Evolutionary conservation across 2,797 vertebrate genomes (phyloP).

Genomic region (Galagoides demidoff): DNA sequence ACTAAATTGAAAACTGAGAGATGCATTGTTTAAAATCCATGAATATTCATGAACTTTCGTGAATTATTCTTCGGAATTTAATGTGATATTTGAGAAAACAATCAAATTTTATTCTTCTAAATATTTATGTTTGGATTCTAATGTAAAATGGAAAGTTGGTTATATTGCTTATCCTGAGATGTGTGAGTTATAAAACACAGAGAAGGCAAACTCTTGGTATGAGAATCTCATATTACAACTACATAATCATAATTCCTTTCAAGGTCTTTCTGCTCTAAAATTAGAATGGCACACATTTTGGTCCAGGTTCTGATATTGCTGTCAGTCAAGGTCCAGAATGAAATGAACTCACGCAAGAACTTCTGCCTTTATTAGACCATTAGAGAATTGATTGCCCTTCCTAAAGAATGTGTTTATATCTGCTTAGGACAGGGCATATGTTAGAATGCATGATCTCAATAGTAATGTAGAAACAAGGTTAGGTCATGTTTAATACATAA

Average conservation of each 20-base stretch:
- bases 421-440: not conserved
- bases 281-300: not conserved
- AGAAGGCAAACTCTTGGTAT: not conserved
- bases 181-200: constrained; percentile 35
- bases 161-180: not conserved
- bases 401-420: not conserved
- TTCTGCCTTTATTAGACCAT: not conserved
- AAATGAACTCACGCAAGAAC: not conserved
- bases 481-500: constrained; percentile 1
- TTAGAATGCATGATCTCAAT: constrained; percentile 1
- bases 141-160: constrained; percentile 5
- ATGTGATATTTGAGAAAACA: constrained; percentile 57
- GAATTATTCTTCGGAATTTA: constrained; percentile 61
- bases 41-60: constrained; percentile 50
- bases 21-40: constrained; percentile 57
- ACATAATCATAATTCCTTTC: not conserved
- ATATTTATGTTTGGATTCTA: constrained; percentile 67
- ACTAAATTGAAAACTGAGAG: constrained; percentile 58
- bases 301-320: not conserved
- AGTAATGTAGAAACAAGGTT: not conserved
- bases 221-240: not conserved
- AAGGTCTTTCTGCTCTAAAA: not conserved
- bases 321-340: not conserved
- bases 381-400: not conserved
- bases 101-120: constrained; percentile 62